These are phyloP conservation scores for Meiosimyza platycephala DNA, from an alignment of 2,888 invertebrate genomes.

Conservation along the genomic window DNA sequence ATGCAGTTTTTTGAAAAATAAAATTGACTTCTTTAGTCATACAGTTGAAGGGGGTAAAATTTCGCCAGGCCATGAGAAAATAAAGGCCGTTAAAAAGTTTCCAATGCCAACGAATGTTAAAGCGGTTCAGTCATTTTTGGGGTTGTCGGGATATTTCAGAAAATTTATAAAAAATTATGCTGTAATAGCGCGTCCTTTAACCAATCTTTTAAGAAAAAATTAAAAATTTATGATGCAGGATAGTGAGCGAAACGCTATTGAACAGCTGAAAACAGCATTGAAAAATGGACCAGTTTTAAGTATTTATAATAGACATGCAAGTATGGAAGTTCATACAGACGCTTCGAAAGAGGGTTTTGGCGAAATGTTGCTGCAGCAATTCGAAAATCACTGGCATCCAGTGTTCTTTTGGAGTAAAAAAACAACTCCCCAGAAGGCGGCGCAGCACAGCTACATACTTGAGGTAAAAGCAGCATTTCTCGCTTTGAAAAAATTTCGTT, in stretches of 20 bases:
- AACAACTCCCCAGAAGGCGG: neutral
- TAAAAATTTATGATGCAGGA: conserved; percentile 1
- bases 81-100: no score
- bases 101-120: no score
- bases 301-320: conserved; percentile 7
- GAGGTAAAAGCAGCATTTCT: conserved; percentile 48
- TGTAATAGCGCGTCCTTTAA: neutral
- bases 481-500: conserved; percentile 49
- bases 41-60: no score
- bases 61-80: no score
- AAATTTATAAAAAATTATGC: no score
- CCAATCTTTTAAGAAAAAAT: conserved; percentile 13
- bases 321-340: conserved; percentile 25
- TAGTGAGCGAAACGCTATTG: neutral
- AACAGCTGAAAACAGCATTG: conserved; percentile 6
- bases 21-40: no score
- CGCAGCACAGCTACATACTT: conserved; percentile 40
- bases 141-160: no score
- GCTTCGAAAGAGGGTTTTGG: conserved; percentile 27
- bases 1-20: no score
- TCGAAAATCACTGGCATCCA: conserved; percentile 5
- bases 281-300: conserved; percentile 4
- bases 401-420: conserved; percentile 27
- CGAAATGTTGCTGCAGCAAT: conserved; percentile 12
- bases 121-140: no score